A percentile compares a stretch with the other conserved stretches of the same genome.
Evolutionary conservation across 1,140 invertebrate species (phyloP).

Genomic region (Ooceraea biroi): DNA sequence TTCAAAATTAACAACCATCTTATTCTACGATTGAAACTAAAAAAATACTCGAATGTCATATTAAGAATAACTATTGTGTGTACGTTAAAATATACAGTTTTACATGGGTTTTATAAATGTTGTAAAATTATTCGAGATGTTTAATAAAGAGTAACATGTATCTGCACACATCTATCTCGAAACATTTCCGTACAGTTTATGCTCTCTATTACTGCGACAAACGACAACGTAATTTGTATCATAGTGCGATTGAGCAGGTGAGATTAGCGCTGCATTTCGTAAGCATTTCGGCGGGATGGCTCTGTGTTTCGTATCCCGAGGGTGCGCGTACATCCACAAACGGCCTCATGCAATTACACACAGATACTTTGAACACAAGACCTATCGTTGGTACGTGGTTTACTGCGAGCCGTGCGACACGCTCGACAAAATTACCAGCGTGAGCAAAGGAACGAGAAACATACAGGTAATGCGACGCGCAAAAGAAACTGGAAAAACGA

Average conservation of each 20-base stretch:
- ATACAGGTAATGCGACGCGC: background rate
- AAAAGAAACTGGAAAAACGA: slow-evolving; percentile 33
- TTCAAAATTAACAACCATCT: slow-evolving; percentile 12
- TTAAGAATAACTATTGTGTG: no score
- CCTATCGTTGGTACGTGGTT: slow-evolving; percentile 59
- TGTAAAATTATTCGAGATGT: background rate
- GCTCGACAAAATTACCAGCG: slow-evolving; percentile 42
- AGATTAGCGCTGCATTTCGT: slow-evolving; percentile 41
- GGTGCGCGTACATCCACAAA: slow-evolving; percentile 27
- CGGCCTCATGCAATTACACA: slow-evolving; percentile 65
- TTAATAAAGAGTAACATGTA: background rate
- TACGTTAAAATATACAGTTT: no score
- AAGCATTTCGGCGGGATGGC: background rate
- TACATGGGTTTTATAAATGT: background rate
- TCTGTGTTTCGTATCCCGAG: slow-evolving; percentile 33
- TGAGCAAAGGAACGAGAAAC: background rate
- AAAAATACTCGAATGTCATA: no score
- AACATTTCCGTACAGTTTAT: background rate
- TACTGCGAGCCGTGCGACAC: slow-evolving; percentile 32
- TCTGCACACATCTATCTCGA: background rate
- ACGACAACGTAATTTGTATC: background rate
- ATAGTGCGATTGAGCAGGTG: slow-evolving; percentile 9
- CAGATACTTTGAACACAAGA: slow-evolving; percentile 62
- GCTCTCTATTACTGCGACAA: background rate
- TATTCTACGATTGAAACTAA: no score